A percentile compares a stretch with the other conserved stretches of the same genome.
These are phyloP conservation scores for Actinia equina DNA, from an alignment of 64 coral and sea anemone species.

Conservation along the genomic window DNA sequence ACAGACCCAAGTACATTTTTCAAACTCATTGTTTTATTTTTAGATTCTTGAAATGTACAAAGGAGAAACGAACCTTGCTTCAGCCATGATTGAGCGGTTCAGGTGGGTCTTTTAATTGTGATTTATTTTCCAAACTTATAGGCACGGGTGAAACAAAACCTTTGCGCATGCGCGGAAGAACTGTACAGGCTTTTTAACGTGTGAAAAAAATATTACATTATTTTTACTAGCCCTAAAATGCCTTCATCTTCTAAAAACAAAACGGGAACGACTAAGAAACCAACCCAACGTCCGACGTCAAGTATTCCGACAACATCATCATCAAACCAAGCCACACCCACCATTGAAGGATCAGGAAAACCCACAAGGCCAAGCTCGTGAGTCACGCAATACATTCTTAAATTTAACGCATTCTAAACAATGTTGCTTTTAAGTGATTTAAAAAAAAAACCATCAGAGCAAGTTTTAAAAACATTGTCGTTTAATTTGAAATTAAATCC, in stretches of 20 bases:
- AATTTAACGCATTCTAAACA: neutral
- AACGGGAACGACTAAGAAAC: neutral
- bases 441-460: no score
- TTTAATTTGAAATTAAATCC: no score
- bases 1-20: no score
- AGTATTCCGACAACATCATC: neutral
- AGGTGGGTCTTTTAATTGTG: slow-evolving; percentile 11
- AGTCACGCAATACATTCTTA: neutral
- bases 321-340: neutral
- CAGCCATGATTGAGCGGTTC: slow-evolving; percentile 63
- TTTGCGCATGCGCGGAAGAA: neutral
- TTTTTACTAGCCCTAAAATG: neutral
- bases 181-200: neutral
- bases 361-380: neutral
- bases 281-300: neutral
- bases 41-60: slow-evolving; percentile 66
- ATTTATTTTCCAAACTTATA: no score
- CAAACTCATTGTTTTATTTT: neutral
- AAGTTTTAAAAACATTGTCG: no score
- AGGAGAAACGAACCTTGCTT: slow-evolving; percentile 63
- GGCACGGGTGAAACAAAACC: no score
- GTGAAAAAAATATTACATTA: no score
- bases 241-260: neutral
- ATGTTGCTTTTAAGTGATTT: no score
- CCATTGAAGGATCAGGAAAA: neutral